A percentile compares a stretch with the other conserved stretches of the same genome.
Evolutionary conservation across 2,113 vertebrate species (phyloP).

Genomic region (Dromiciops gliroides): DNA sequence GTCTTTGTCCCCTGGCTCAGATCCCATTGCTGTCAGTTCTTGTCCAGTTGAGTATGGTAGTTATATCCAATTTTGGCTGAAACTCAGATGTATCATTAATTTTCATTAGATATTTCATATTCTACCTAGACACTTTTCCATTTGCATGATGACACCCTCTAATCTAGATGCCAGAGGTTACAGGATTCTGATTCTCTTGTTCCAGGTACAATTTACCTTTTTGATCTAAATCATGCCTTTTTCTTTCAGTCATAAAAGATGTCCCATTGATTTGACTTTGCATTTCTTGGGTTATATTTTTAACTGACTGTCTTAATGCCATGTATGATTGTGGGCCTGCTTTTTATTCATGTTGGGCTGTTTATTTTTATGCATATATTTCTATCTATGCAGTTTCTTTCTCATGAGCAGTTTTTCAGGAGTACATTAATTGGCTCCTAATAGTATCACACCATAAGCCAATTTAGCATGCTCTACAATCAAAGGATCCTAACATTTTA

Average conservation of each 20-base stretch:
- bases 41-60: neutral
- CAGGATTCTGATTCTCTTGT: constrained; percentile 51
- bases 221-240: constrained; percentile 61
- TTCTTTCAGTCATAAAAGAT: constrained; percentile 40
- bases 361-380: constrained; percentile 7
- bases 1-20: neutral
- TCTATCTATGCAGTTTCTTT: constrained; percentile 49
- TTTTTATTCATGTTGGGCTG: constrained; percentile 12
- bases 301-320: constrained; percentile 67
- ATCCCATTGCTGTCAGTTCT: neutral
- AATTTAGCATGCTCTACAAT: neutral
- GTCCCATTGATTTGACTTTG: constrained; percentile 61
- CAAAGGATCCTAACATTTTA: neutral
- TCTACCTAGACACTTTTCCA: constrained; percentile 7
- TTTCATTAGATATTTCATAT: constrained; percentile 53
- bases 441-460: constrained; percentile 11
- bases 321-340: constrained; percentile 8
- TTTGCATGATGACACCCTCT: constrained; percentile 61
- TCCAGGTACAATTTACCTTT: neutral
- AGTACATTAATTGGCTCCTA: constrained; percentile 12
- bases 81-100: constrained; percentile 48
- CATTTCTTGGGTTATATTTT: constrained; percentile 60
- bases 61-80: constrained; percentile 8
- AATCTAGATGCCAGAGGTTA: constrained; percentile 46
- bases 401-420: constrained; percentile 56